Evolutionary conservation across 2,113 vertebrate species (phyloP), one percentile per base, ranked within the genome.

Genomic region (Nycticebus coucang): DNA sequence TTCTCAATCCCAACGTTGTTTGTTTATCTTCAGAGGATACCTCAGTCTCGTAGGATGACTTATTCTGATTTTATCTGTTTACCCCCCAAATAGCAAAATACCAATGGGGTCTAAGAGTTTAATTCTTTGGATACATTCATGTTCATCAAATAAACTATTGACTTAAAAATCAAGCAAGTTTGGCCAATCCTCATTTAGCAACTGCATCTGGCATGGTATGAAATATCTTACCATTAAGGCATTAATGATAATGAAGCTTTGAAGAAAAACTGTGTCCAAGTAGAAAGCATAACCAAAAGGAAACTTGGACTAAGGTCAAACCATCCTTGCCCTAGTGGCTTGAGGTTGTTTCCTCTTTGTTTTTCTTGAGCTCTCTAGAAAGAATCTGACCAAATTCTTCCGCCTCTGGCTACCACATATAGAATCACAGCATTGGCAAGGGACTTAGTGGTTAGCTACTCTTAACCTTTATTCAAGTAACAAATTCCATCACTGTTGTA

Each of bases 261-360:
- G 68, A 85, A 95, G 62, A 86, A 94, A 86, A 92, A 14, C 66
- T 41, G 18, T 84, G 35, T 62, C 55, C 71, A 92, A 96, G 4
- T 66, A 91, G 72, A 74, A 80, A 81, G 5, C 41, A 55, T 89
- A 89, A 94, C 80, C 87, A 57, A 89, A 96, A 89, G 71, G 80
- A 96, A 96, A 91, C 53, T 87, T 97, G 93, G 83, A 84, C 30
- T 59, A 53, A 69, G 37, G 62, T 94, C 97, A 95, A 96, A 81
- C 81, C 60, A 87, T 68, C 55, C 91, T 85, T 91, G 81, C 75
- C 91, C 33, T 55, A 33, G 60, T 62, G 94, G 91, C 71, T 87
- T 95, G 83, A 93, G 83, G 79, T 89, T 96, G 37, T 45, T 95
- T 95, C 17, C 7, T 87, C 37, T 95, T 95, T 94, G 83, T 87